phyloP scores from a whole-genome alignment of 2,888 invertebrate genomes.

The Odontocolon sp. region DNA sequence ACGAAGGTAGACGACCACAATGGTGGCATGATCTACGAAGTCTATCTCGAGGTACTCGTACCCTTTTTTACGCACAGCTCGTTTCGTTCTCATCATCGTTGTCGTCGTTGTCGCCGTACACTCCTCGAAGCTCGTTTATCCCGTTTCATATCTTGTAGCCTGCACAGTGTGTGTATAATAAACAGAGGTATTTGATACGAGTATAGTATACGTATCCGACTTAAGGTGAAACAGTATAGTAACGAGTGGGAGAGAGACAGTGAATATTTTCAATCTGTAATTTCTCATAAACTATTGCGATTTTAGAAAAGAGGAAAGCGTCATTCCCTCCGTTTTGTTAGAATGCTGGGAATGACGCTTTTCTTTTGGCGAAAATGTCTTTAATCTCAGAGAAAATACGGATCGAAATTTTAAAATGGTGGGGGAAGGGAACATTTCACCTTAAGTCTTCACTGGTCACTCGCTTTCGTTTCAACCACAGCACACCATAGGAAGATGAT shows the following conservation, averaged over 20 bases:
- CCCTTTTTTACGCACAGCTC: not conserved
- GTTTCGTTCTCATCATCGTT: not conserved
- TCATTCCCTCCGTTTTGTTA: too few species aligned
- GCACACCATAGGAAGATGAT: not conserved
- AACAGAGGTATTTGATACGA: constrained; percentile 5
- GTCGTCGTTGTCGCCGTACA: constrained; percentile 6
- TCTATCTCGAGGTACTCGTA: constrained; percentile 3
- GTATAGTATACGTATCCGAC: not conserved
- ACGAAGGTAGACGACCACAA: constrained; percentile 23
- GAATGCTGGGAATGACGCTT: too few species aligned
- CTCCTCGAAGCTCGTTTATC: constrained; percentile 37
- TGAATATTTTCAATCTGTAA: too few species aligned
- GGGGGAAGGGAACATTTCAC: too few species aligned
- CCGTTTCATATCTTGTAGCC: constrained; percentile 29
- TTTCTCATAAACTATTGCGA: too few species aligned
- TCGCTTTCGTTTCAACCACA: not conserved
- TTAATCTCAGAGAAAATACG: too few species aligned
- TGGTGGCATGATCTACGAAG: constrained; percentile 11
- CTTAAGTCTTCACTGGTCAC: not conserved
- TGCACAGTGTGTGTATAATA: not conserved
- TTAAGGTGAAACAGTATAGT: too few species aligned
- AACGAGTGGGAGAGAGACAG: too few species aligned
- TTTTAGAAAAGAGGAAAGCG: too few species aligned
- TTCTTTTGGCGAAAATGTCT: too few species aligned
- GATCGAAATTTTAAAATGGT: too few species aligned